A percentile compares a stretch with the other conserved stretches of the same genome.
phyloP scores from a whole-genome alignment of 1,140 invertebrate genomes.

The Pectinophora gossypiella region DNA sequence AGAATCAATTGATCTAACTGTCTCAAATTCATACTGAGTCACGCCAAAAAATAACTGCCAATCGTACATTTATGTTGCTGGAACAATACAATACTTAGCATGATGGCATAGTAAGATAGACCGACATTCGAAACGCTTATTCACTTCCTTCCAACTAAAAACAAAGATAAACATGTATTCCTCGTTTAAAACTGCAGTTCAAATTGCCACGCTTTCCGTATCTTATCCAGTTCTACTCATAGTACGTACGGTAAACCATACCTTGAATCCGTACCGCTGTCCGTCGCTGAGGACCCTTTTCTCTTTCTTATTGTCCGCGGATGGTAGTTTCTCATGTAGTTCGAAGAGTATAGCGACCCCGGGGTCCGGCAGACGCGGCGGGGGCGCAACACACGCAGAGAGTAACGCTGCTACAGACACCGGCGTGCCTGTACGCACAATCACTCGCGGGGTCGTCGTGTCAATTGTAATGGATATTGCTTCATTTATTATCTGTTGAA shows the following conservation, averaged over 20 bases:
- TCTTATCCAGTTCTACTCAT: too few relatives aligned
- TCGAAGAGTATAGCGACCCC: constrained; percentile 65
- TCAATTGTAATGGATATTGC: constrained; percentile 36
- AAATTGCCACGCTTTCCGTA: too few relatives aligned
- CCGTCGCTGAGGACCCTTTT: constrained; percentile 31
- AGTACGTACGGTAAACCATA: constrained; percentile 14
- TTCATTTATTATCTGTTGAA: constrained; percentile 66
- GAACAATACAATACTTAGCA: too few relatives aligned
- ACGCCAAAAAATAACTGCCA: too few relatives aligned
- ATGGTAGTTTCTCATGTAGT: constrained; percentile 56
- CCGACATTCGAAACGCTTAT: too few relatives aligned
- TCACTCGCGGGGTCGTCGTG: constrained; percentile 30
- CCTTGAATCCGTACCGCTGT: constrained; percentile 63
- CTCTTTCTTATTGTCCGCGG: constrained; percentile 31
- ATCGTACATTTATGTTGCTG: too few relatives aligned
- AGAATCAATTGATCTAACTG: too few relatives aligned
- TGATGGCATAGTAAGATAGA: too few relatives aligned
- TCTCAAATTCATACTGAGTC: too few relatives aligned
- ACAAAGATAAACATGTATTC: too few relatives aligned
- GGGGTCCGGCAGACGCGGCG: constrained; percentile 58
- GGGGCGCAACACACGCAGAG: constrained; percentile 54
- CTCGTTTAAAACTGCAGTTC: too few relatives aligned
- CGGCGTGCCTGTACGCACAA: constrained; percentile 62
- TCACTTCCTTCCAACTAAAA: too few relatives aligned
- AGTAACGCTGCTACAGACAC: constrained; percentile 62